Base-by-base conservation (phyloP, 2,797 vertebrate species). In the Tapera naevia region DNA sequence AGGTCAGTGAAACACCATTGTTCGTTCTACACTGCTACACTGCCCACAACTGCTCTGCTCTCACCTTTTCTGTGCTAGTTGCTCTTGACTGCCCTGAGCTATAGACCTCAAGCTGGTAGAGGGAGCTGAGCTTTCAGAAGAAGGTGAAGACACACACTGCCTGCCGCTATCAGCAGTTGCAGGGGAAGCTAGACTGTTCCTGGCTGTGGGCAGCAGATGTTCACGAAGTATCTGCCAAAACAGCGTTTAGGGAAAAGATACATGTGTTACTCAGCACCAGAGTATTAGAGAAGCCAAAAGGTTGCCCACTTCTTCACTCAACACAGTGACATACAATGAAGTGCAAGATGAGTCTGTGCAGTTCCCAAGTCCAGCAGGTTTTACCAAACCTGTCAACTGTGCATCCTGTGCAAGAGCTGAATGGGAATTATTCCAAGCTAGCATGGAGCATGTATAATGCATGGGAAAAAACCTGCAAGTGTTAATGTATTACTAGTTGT, bases 221-320 rank as follows among this genome's bases (percentile, higher is more conserved):
- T 92, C 64, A 35, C 25, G 60, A 70, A 86, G 50, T n/a, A 25
- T 43, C 37, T 89, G 91, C 91, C 78, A 84, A 53, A 96, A 54
- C 16, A 11, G 12, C 11, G 39, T 61, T 88, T 92, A 61, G 73
- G 94, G 89, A 94, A 89, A 84, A 25, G 51, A 23, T 74, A 78
- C 84, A 80, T 18, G 61, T 95, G 91, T 91, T 96, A 51, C 64
- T 80, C 82, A 80, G 78, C 73, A 46, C 53, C 28, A 51, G 91
- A 71, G 91, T 37, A 43, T 15, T 37, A 46, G 37, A 60, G 65
- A 72, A 94, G 92, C 57, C 89, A 91, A 74, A 53, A 94, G 74
- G 60, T 50, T 86, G 72, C 70, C 64, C n/a, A 28, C n/a, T 96
- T 97, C 80, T 94, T 94, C 80, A 30, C 81, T 96, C 90, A 82